Evolutionary conservation across 2,797 vertebrate genomes (phyloP), one percentile per base, ranked within the genome.

Genomic region (Pangasius mekongensis): DNA sequence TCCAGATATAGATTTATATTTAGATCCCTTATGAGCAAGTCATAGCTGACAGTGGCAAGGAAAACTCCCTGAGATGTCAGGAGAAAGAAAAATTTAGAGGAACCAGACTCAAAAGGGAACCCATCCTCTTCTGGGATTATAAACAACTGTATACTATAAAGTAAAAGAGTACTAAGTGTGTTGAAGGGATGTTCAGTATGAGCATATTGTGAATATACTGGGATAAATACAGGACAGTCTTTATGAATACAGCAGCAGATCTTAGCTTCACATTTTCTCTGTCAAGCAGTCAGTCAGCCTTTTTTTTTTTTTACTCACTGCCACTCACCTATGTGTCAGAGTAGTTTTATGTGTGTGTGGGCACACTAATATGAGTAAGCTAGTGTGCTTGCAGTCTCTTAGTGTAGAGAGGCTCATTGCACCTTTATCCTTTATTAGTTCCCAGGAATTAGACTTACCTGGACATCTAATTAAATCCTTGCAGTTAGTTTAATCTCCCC

Each of bases 401-500:
- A 43, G 36, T 39, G 5, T 8, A 47, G 43, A 80, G 30, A 20
- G 3, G 24, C 22, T 67, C 27, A 10, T 33, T 81, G 56, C 24
- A 86, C 62, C 67, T 56, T 76, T 16, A 78, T 33, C 80, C 67
- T 43, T 85, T 87, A 85, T 85, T 67, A 60, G 74, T 77, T 30
- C 36, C 52, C 71, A 89, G 77, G n/a, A 86, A 62, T 67, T 66
- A 36, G 69, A 86, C n/a, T 88, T 84, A 81, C 86, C 56, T 74
- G 60, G 82, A 86, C 73, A 85, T 76, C 64, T 87, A 88, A 90
- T 86, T 81, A 90, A 90, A 84, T 60, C 0, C 56, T 89, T 83
- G 67, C 88, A 73, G 60, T 84, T 85, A 5, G 81, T 89, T 89
- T 90, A 91, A 90, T 88, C 86, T 85, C 36, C 82, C 86, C 87